Base-by-base conservation (phyloP, 2,888 invertebrate genomes). In the Zygothrica quintamaculata region DNA sequence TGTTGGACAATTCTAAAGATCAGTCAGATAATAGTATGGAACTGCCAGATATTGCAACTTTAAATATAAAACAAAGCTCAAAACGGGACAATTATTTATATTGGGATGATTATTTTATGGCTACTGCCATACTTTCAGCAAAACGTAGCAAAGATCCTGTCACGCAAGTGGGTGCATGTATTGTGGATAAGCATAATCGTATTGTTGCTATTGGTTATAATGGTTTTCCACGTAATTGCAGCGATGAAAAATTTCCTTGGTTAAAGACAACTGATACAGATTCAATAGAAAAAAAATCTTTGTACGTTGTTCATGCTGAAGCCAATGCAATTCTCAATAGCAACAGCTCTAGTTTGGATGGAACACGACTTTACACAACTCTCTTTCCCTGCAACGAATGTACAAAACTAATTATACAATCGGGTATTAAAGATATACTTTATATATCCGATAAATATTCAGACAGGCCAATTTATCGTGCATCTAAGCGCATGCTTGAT, bases 371-470 rank as follows among this genome's bases (percentile, higher is more conserved):
- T 0, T 99, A 97, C 88, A 96, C 98, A 0, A 95, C 95, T 0
- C 91, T 98, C 12, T 99, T 99, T 90, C 99, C 99, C 0, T 99
- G 99, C 90, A 98, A 99, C 88, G 98, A 99, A 90, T 99, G 99
- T 92, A 97, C 99, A 0, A 99, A 99, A 91, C 92, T 98, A 26
- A 97, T 99, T 26, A 97, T 99, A 77, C 99, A 99, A 88, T 95
- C 97, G 0, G 96, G 98, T 0, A 97, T 99, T 26, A 93, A 91
- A 46, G 93, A 94, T 87, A 93, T 97, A 1, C 90, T 95, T 8
- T 98, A 96, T 88, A 92, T 97, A 87, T 96, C 96, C 0, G 96
- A 98, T 89, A 97, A 97, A 88, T 93, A 97, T 90, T 92, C 92
- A 0, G 90, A 94, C 3, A 96, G 95, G 86, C 88, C 92, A 0